Evolutionary conservation across 1,140 invertebrate species (phyloP).

Genomic region (Drosophila santomea): DNA sequence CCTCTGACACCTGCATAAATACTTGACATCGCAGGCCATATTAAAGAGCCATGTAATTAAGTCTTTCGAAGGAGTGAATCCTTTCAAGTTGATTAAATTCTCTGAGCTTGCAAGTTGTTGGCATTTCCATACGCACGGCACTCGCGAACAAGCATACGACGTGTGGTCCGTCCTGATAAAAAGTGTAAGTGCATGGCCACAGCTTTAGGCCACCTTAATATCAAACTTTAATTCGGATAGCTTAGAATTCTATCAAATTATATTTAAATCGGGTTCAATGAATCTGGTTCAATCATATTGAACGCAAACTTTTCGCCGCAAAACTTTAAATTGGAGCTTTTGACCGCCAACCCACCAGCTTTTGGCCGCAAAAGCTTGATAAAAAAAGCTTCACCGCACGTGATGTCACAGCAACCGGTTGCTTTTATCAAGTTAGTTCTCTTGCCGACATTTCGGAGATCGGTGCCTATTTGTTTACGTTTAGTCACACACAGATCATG

Average conservation of each 20-base stretch:
- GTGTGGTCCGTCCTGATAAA: conserved; percentile 14
- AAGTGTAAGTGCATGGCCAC: conserved; percentile 22
- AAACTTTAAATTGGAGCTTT: conserved; percentile 20
- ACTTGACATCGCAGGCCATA: conserved; percentile 21
- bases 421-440: background rate
- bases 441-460: conserved; percentile 8
- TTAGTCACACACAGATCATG: conserved; percentile 17
- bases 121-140: conserved; percentile 12
- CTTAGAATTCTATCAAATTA: conserved; percentile 39
- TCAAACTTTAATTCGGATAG: conserved; percentile 26
- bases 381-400: conserved; percentile 53
- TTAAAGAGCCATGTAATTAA: conserved; percentile 48
- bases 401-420: conserved; percentile 40
- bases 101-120: conserved; percentile 7
- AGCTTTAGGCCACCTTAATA: conserved; percentile 25
- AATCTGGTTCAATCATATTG: background rate
- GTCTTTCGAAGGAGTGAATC: conserved; percentile 22
- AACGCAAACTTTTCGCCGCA: conserved; percentile 13
- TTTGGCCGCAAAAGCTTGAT: conserved; percentile 43
- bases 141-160: conserved; percentile 21
- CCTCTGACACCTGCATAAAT: conserved; percentile 27
- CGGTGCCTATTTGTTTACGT: conserved; percentile 30
- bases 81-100: conserved; percentile 52
- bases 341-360: background rate
- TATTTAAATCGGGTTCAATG: conserved; percentile 11